Base-by-base conservation (phyloP, 1,140 invertebrate species). In the Drosophila tropicalis region DNA sequence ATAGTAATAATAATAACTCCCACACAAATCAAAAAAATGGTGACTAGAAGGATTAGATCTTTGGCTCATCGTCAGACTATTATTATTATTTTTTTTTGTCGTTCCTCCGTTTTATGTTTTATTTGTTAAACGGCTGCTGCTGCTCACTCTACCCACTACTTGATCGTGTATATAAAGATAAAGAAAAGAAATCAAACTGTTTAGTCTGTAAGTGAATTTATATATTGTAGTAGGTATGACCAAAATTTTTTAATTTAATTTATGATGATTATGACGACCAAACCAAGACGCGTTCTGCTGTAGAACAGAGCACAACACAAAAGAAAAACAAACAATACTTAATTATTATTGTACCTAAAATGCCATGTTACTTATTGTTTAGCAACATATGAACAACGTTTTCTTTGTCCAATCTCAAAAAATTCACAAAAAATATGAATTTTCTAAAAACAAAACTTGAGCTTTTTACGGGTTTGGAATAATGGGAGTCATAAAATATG, bases 331-430 rank as follows among this genome's bases (percentile, higher is more conserved):
- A 36, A 58, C 19, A 36, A 12, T 19, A 58, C 56, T 36, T 19
- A 58, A 34, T 39, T 58, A 58, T 22, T 74, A 74, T 55, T 66
- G 36, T 71, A 79, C 67, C 44, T 67, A 62, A 70, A 76, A 83
- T 77, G 83, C 83, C 83, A 87, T 87, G 83, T 87, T 87, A 87
- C 84, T 87, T 89, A 87, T 77, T 78, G 62, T 77, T 51, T 78
- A 78, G 67, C 57, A 71, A 77, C 72, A 44, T 47, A 56, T 44
- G 32, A 70, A 66, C 39, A 77, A 58, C 22, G 57, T 77, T 77
- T n/a, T 78, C 56, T 77, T 66, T 44, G 62, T 68, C 60, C 36
- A 67, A 13, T n/a, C 22, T 51, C 55, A 19, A 56, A 41, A 51
- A 62, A 64, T 56, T 67, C 63, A 71, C n/a, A 70, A 61, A 79